phyloP scores from a whole-genome alignment of 30 jellyfish, hydroid and myxozoan genomes.

The Turritopsis rubra region DNA sequence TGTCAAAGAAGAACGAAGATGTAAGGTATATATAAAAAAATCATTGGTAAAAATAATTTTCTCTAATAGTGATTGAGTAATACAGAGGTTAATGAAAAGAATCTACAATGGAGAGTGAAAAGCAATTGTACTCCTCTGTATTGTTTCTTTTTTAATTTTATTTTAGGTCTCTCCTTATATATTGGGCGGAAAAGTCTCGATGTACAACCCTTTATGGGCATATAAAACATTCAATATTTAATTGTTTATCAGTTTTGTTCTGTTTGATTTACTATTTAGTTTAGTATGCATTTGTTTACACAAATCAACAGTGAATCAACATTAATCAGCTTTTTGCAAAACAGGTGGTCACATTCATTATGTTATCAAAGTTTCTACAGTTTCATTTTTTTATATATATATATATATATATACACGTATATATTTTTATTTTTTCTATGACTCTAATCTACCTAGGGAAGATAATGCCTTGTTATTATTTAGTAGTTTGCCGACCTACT shows the following conservation, averaged over 20 bases:
- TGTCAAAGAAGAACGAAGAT: no score
- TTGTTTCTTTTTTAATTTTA: neutral
- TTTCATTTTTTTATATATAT: neutral
- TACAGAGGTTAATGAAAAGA: neutral
- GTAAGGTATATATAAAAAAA: no score
- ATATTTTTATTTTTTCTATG: neutral
- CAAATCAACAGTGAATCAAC: neutral
- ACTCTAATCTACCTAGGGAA: neutral
- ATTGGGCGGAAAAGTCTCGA: neutral
- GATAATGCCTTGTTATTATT: neutral
- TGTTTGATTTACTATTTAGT: neutral
- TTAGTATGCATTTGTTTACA: neutral
- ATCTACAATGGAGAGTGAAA: neutral
- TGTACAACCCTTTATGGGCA: neutral
- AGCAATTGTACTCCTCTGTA: neutral
- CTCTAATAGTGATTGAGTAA: no score
- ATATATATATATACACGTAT: no score
- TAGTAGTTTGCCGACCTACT: neutral
- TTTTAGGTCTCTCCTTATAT: neutral
- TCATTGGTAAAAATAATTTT: no score
- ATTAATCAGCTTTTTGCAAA: neutral
- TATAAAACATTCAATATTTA: neutral
- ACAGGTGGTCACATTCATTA: neutral
- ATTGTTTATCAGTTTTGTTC: neutral
- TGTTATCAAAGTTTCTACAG: neutral